Base-by-base conservation (phyloP, 2,797 vertebrate species). In the Florisuga fusca region DNA sequence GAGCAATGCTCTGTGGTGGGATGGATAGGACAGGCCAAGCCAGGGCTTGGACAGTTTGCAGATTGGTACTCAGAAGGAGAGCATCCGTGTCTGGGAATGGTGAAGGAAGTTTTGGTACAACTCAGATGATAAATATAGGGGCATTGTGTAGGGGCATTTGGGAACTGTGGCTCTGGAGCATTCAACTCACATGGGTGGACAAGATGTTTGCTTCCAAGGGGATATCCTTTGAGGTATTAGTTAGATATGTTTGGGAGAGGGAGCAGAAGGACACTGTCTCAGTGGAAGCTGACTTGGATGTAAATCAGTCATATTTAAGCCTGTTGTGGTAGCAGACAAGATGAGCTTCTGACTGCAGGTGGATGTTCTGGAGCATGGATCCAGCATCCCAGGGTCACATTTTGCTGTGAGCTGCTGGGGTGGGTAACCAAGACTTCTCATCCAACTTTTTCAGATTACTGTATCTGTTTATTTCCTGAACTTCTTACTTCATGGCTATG, bases 21-120 rank as follows among this genome's bases (percentile, higher is more conserved):
- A 12, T n/a, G 41, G 68, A 17, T 41, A 36, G 1, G 0, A 48
- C 61, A 66, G 80, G 29, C 29, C 22, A 21, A 63, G 58, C 0
- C 0, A 75, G 38, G 68, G 41, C 51, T 38, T 48, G 18, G 43
- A 54, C 68, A 29, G 21, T 41, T 84, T 86, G 68, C 58, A 80
- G 83, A 36, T 15, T 14, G 7, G 15, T 12, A 6, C 25, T 69
- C 11, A 9, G 46, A 36, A 46, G 58, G 36, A 76, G 7, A 63
- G 2, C 1, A 2, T 16, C 33, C 27, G 8, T 68, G 68, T 73
- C 29, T 43, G 50, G 43, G 34, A 74, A 22, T 31, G 59, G 25
- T 20, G 41, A 33, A 33, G 41, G 38, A 34, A 50, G 25, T 66
- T 91, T 78, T 66, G 63, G 8, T 75, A 46, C 63, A 46, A 16